Percentiles rank a stretch among this genome's conserved stretches.
Conservation (phyloP, 1,140 invertebrate species). For the Cydia strobilella region DNA sequence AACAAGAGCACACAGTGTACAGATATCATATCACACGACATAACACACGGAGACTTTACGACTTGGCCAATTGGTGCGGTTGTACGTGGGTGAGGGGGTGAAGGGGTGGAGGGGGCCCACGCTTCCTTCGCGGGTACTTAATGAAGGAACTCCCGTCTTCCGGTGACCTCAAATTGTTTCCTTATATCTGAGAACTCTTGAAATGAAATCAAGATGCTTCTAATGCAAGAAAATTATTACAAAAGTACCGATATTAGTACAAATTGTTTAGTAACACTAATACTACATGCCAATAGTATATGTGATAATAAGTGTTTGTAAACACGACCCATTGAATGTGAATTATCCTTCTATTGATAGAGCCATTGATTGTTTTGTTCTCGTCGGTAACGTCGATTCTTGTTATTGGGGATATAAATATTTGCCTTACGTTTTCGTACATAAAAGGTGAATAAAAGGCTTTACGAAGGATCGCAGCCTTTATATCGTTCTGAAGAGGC, state of each 20-base stretch:
- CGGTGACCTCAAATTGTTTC: constrained; percentile 14
- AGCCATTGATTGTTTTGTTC: not conserved
- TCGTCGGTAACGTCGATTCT: not conserved
- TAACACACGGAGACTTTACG: constrained; percentile 10
- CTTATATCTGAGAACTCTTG: constrained; percentile 1
- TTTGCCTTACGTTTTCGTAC: constrained; percentile 6
- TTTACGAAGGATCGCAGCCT: not conserved
- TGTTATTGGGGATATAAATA: constrained; percentile 27
- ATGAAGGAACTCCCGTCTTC: constrained; percentile 23
- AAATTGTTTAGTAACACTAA: not conserved
- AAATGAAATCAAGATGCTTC: not conserved
- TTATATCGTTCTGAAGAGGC: constrained; percentile 5
- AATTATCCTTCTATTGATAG: not conserved
- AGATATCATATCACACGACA: constrained; percentile 13
- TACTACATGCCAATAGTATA: no score
- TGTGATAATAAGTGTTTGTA: not conserved
- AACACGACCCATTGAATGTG: not conserved
- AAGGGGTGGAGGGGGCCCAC: not conserved
- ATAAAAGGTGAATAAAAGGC: constrained; percentile 18
- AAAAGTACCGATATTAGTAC: no score
- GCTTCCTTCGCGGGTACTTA: constrained; percentile 11
- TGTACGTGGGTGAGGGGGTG: not conserved
- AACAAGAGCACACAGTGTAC: not conserved
- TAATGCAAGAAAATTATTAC: no score
- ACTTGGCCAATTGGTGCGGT: not conserved